These are phyloP conservation scores for Coranthus polyacanthus DNA, from an alignment of 2,797 vertebrate species.

Conservation along the genomic window DNA sequence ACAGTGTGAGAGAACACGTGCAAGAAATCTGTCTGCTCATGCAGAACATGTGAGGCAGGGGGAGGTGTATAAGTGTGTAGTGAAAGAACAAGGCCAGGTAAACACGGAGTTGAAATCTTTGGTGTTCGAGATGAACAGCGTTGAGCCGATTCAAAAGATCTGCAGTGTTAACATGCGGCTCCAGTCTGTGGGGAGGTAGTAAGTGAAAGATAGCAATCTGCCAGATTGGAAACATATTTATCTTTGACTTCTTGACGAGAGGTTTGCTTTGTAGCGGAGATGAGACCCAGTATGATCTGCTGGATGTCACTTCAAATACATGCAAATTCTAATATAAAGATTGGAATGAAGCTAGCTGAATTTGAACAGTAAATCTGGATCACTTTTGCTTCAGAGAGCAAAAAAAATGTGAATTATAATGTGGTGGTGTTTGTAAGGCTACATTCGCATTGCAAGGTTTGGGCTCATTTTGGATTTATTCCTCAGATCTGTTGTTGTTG, in stretches of 20 bases:
- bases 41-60: slow-evolving; percentile 21
- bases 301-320: slow-evolving; percentile 32
- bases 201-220: slow-evolving; percentile 19
- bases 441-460: too few relatives aligned
- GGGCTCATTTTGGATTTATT: too few relatives aligned
- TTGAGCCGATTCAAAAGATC: slow-evolving; percentile 11
- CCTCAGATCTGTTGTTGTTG: too few relatives aligned
- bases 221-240: slow-evolving; percentile 17
- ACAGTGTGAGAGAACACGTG: slow-evolving; percentile 32
- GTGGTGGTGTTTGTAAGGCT: too few relatives aligned
- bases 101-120: slow-evolving; percentile 17
- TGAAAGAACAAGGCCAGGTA: slow-evolving; percentile 40
- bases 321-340: neutral
- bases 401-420: too few relatives aligned
- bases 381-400: neutral
- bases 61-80: slow-evolving; percentile 12
- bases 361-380: neutral
- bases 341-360: slow-evolving; percentile 2
- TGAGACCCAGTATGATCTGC: slow-evolving; percentile 27
- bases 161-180: slow-evolving; percentile 16
- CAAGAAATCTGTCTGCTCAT: slow-evolving; percentile 36
- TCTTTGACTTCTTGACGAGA: neutral
- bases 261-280: slow-evolving; percentile 11
- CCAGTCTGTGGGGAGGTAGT: neutral
- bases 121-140: slow-evolving; percentile 10